Evolutionary conservation across 2,888 invertebrate genomes (phyloP).

Genomic region (Cantharis rufa): DNA sequence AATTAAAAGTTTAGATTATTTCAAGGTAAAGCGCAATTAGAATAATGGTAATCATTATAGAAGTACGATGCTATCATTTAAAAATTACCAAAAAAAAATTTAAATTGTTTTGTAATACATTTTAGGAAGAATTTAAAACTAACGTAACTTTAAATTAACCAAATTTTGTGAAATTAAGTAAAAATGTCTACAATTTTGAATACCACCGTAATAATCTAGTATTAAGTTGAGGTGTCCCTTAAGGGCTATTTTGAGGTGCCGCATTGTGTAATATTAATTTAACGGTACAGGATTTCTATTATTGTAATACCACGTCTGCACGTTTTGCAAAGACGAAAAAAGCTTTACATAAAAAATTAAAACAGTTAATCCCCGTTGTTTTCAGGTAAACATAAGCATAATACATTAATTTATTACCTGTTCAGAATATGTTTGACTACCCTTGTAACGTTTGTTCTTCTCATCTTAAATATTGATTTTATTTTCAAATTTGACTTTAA

Average conservation of each 20-base stretch:
- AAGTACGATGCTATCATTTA: not conserved
- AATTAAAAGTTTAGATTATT: not conserved
- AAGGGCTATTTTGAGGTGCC: not conserved
- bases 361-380: not conserved
- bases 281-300: not conserved
- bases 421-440: not conserved
- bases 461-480: not conserved
- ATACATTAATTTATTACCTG: too few relatives aligned
- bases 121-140: not conserved
- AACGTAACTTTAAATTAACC: not conserved
- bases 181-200: not conserved
- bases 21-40: not conserved
- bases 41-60: not conserved
- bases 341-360: not conserved
- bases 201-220: not conserved
- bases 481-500: not conserved
- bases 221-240: not conserved
- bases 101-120: not conserved
- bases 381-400: not conserved
- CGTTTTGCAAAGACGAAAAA: not conserved
- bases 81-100: not conserved
- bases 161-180: not conserved
- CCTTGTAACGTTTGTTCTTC: not conserved
- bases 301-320: not conserved
- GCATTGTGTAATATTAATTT: not conserved